Evolutionary conservation across 2,113 vertebrate species (phyloP), one percentile per base, ranked within the genome.

Genomic region (Aspiorhynchus laticeps): DNA sequence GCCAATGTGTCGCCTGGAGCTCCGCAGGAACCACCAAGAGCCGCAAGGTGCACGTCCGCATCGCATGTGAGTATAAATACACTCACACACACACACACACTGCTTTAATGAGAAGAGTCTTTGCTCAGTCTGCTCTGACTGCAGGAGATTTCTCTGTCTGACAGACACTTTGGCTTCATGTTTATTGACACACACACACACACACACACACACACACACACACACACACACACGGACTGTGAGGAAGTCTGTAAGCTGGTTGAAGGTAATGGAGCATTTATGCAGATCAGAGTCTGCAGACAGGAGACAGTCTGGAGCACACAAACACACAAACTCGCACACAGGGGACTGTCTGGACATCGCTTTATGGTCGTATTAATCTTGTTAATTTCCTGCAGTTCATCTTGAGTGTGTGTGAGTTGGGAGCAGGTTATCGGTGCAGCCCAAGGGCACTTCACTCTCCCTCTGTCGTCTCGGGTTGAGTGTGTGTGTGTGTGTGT

Each of bases 1-100:
- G 98, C 92, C 97, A 99, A 93, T 99, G 98, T 4, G 98, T 99
- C 12, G 98, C 98, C 87, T 99, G 98, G 98, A 99, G 98, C 93
- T 98, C 97, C 0, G 96, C 98, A 0, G 98, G 98, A 84, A 99
- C 98, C 88, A 99, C 97, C 38, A 99, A 99, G 92, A 99, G 98
- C 91, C 95, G 97, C 19, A 98, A 98, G 81, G 97, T 97, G 59
- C 96, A 98, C 0, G 97, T 98, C 84, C 97, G 97, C 89, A 97
- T 98, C 0, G 98, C 98, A 73, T 99, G 98, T 99, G 92, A 97
- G 98, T 98, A 85, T 28, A 78, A 28, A 78, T n/a, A 63, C 56
- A 67, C 53, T 33, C 53, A 31, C 53, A n/a, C 63, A 36, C 43
- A 36, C 43, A 36, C 41, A 84, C 28, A 36, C 59, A 61, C 8